Percentiles rank a stretch among this genome's conserved stretches.
Conservation (phyloP, 1,140 invertebrate species). For the Drosophila insularis region DNA sequence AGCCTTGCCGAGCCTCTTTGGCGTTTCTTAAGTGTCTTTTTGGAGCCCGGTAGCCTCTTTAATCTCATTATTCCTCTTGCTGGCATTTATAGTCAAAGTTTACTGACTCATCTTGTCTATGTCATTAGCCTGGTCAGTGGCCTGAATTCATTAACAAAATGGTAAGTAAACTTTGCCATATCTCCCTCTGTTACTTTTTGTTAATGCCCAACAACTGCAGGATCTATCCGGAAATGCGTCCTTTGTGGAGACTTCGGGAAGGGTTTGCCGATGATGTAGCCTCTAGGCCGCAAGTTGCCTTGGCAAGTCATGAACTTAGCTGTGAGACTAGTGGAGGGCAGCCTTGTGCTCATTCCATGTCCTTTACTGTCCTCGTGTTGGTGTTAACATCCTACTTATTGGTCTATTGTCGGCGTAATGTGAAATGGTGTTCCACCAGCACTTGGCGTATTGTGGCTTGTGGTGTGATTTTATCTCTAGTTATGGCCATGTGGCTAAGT, state of each 20-base stretch:
- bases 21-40: constrained; percentile 36
- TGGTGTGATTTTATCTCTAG: background rate
- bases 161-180: constrained; percentile 38
- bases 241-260: constrained; percentile 71
- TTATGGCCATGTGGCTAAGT: constrained; percentile 61
- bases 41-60: constrained; percentile 50
- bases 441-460: background rate
- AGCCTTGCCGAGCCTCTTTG: constrained; percentile 41
- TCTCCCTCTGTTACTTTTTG: no score
- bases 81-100: constrained; percentile 55
- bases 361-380: constrained; percentile 46
- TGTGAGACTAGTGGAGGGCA: constrained; percentile 70
- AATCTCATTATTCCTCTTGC: constrained; percentile 59
- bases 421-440: background rate
- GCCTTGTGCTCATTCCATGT: constrained; percentile 65
- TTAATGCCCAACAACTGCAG: constrained; percentile 22
- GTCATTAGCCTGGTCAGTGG: constrained; percentile 50
- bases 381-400: constrained; percentile 32
- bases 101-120: constrained; percentile 47
- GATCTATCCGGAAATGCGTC: constrained; percentile 64
- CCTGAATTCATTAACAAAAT: constrained; percentile 64
- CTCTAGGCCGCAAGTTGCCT: constrained; percentile 27
- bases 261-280: constrained; percentile 15
- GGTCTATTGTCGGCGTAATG: constrained; percentile 24
- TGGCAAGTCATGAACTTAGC: constrained; percentile 51